phyloP scores from a whole-genome alignment of 2,797 vertebrate species.

The Distichodus sexfasciatus region DNA sequence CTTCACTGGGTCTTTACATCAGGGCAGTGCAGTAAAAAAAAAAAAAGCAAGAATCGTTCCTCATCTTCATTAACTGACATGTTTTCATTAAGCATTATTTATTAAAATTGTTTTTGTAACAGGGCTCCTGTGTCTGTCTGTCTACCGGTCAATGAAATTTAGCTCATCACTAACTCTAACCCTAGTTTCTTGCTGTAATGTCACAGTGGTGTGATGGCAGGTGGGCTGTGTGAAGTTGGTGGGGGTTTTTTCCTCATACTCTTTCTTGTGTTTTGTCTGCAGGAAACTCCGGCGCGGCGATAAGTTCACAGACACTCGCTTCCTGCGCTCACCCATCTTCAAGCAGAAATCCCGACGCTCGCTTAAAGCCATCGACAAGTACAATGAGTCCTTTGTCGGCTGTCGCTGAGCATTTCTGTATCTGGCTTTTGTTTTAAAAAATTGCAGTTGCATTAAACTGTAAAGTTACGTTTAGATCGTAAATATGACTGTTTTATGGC shows the following conservation, averaged over 20 bases:
- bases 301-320: constrained; percentile 85
- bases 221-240: no score
- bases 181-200: no score
- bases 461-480: not conserved
- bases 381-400: constrained; percentile 78
- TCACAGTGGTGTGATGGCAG: not conserved
- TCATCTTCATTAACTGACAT: no score
- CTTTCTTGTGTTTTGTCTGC: not conserved
- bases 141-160: no score
- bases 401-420: constrained; percentile 55
- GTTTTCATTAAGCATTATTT: no score
- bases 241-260: not conserved
- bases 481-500: constrained; percentile 11
- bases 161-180: no score
- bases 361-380: constrained; percentile 67
- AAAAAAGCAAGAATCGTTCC: no score
- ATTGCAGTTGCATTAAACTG: no score
- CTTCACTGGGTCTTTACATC: no score
- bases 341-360: constrained; percentile 73
- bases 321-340: constrained; percentile 89
- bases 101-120: not conserved
- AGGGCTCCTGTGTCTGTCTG: no score
- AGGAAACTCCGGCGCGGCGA: constrained; percentile 96
- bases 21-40: no score
- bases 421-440: no score